Conservation (phyloP, 2,888 invertebrate species). For the Hemithea aestivaria region DNA sequence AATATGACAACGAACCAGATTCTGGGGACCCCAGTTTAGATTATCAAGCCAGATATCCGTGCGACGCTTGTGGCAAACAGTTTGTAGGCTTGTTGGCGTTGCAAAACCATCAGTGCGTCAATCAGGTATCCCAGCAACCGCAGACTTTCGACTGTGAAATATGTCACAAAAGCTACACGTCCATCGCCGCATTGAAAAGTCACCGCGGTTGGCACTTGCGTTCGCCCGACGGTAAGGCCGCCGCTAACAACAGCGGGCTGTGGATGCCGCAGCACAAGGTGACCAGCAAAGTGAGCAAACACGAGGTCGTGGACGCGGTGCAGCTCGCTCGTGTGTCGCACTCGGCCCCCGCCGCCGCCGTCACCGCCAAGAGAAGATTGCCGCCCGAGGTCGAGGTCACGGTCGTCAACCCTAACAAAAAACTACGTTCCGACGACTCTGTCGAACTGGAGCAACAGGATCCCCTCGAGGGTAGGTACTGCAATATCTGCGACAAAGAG, state of each 20-base stretch:
- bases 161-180: constrained; percentile 82
- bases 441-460: constrained; percentile 64
- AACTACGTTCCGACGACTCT: constrained; percentile 66
- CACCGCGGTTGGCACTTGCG: constrained; percentile 84
- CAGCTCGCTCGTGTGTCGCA: constrained; percentile 47
- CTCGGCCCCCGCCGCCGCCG: constrained; percentile 40
- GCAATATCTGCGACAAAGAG: constrained; percentile 80
- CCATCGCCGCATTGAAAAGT: constrained; percentile 82
- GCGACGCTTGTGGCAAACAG: constrained; percentile 76
- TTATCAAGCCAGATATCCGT: constrained; percentile 74
- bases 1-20: constrained; percentile 64
- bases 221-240: constrained; percentile 76
- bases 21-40: constrained; percentile 59
- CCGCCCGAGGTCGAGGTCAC: constrained; percentile 76
- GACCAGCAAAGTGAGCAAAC: constrained; percentile 72
- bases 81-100: constrained; percentile 74
- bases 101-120: constrained; percentile 77
- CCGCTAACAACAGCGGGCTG: constrained; percentile 70
- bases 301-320: constrained; percentile 62
- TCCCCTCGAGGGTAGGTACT: constrained; percentile 72
- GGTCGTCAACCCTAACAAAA: constrained; percentile 73
- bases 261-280: constrained; percentile 79
- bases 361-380: constrained; percentile 56
- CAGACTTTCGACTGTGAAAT: constrained; percentile 81
- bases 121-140: constrained; percentile 51